Conservation (phyloP, 2,888 invertebrate genomes). For the Helobdella robusta region DNA sequence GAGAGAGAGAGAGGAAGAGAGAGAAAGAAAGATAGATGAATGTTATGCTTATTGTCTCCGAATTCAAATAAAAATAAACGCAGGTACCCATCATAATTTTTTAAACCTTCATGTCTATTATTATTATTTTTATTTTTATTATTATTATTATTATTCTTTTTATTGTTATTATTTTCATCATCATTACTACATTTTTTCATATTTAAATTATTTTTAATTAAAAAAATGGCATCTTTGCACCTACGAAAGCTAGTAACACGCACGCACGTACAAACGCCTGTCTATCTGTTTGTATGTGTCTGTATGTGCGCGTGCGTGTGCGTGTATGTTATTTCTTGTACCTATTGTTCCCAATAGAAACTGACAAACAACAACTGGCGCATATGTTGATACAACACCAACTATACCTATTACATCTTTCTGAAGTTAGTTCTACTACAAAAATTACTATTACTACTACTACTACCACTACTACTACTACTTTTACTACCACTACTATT, state of each 20-base stretch:
- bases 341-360: background rate
- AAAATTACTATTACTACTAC: conserved; percentile 2
- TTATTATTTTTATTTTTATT: no score
- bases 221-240: no score
- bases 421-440: background rate
- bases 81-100: no score
- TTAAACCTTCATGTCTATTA: no score
- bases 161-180: no score
- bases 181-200: no score
- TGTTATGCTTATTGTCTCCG: background rate
- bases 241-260: no score
- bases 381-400: background rate
- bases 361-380: background rate
- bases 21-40: background rate
- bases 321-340: background rate
- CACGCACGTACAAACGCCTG: background rate
- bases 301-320: conserved; percentile 3
- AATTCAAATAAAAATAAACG: no score
- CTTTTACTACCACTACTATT: conserved; percentile 5
- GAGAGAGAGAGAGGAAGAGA: background rate
- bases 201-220: no score
- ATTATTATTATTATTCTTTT: no score
- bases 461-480: background rate
- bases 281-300: background rate
- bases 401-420: background rate